Evolutionary conservation across 1,140 invertebrate species (phyloP).

Genomic region (Drosophila pandora): DNA sequence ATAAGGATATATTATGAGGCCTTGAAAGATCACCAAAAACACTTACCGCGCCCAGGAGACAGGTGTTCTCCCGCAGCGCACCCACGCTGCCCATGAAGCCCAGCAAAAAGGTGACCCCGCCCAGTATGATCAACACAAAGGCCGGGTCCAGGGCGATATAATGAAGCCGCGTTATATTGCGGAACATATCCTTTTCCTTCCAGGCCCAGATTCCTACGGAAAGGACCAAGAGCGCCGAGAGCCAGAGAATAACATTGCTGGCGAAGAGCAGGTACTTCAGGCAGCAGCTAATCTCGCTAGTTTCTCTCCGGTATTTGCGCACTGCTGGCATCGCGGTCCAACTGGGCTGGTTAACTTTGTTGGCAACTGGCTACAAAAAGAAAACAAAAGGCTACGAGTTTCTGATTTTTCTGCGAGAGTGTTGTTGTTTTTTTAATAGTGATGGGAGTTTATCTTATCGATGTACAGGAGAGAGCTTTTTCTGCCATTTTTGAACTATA

Average conservation of each 20-base stretch:
- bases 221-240: slow-evolving; percentile 93
- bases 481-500: no score
- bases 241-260: slow-evolving; percentile 98
- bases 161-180: slow-evolving; percentile 94
- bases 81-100: slow-evolving; percentile 99
- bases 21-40: not conserved
- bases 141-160: slow-evolving; percentile 97
- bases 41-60: slow-evolving; percentile 93
- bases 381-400: slow-evolving; percentile 35
- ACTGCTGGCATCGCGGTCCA: slow-evolving; percentile 78
- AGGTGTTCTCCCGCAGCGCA: slow-evolving; percentile 94
- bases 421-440: not conserved
- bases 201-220: slow-evolving; percentile 98
- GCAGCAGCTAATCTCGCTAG: slow-evolving; percentile 98
- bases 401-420: slow-evolving; percentile 2
- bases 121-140: slow-evolving; percentile 96
- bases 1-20: not conserved
- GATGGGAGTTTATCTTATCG: not conserved
- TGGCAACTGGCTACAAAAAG: slow-evolving; percentile 24
- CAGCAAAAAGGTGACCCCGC: slow-evolving; percentile 95
- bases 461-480: not conserved
- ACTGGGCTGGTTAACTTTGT: slow-evolving; percentile 29
- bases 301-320: slow-evolving; percentile 92
- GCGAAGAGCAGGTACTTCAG: slow-evolving; percentile 98
- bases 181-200: slow-evolving; percentile 98